Percentiles rank a stretch among this genome's conserved stretches.
These are phyloP conservation scores for Platycheirus albimanus DNA, from an alignment of 2,888 invertebrate genomes.

Conservation along the genomic window DNA sequence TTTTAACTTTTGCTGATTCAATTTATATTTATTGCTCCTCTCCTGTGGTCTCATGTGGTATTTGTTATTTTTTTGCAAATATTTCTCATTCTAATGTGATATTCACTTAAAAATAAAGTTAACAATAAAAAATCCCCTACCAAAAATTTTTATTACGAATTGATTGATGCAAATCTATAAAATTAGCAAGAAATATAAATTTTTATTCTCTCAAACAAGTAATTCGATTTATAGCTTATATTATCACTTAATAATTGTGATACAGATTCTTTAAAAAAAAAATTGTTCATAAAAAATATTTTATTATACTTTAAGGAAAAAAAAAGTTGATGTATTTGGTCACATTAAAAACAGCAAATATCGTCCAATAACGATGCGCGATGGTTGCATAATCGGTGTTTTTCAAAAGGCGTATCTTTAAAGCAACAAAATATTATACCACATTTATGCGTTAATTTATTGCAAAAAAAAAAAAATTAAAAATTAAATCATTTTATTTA, in stretches of 20 bases:
- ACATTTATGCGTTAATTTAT: constrained; percentile 12
- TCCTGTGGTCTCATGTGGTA: constrained; percentile 20
- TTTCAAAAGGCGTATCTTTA: constrained; percentile 14
- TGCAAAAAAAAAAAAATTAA: constrained; percentile 3
- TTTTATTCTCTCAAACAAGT: not conserved
- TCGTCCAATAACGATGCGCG: not conserved
- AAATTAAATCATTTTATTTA: constrained; percentile 17
- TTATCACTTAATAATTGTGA: not conserved
- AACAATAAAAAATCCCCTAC: not conserved
- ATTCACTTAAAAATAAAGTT: not conserved
- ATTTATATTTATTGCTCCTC: not conserved
- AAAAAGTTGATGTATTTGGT: not conserved
- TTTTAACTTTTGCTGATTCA: not conserved
- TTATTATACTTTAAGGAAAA: not conserved
- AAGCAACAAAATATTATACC: not conserved
- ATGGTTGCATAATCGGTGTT: constrained; percentile 11
- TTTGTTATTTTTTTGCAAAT: constrained; percentile 9
- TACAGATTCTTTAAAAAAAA: not conserved
- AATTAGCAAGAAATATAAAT: constrained; percentile 12
- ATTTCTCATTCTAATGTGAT: constrained; percentile 15
- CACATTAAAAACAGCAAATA: not conserved
- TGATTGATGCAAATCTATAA: constrained; percentile 40
- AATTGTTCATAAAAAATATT: constrained; percentile 9
- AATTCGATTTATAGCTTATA: not conserved
- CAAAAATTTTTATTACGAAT: constrained; percentile 31